Evolutionary conservation across 2,888 invertebrate genomes (phyloP).

Genomic region (Parelbella ahira): DNA sequence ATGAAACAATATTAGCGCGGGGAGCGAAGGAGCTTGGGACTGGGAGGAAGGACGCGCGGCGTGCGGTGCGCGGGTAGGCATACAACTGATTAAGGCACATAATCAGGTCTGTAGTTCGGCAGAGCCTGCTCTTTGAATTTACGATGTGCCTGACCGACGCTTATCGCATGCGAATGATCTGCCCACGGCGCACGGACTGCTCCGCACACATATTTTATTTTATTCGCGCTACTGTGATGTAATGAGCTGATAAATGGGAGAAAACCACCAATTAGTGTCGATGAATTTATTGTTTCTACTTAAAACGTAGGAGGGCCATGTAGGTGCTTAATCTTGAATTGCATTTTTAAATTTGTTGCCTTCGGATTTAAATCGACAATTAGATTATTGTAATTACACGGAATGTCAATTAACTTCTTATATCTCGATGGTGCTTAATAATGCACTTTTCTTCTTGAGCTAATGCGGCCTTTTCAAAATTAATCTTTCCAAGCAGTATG

Average conservation of each 20-base stretch:
- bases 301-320: slow-evolving; percentile 78
- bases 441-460: slow-evolving; percentile 22
- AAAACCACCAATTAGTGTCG: slow-evolving; percentile 81
- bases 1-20: slow-evolving; percentile 1
- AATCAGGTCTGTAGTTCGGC: slow-evolving; percentile 78
- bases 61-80: slow-evolving; percentile 47
- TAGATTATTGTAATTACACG: slow-evolving; percentile 54
- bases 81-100: slow-evolving; percentile 71
- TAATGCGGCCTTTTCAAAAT: too few species aligned
- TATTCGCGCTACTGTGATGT: slow-evolving; percentile 81
- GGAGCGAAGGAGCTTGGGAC: neutral
- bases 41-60: slow-evolving; percentile 1
- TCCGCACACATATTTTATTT: slow-evolving; percentile 79
- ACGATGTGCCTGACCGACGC: slow-evolving; percentile 79
- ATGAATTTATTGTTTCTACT: slow-evolving; percentile 81
- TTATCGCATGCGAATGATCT: slow-evolving; percentile 80
- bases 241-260: slow-evolving; percentile 81
- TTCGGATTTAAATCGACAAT: slow-evolving; percentile 60
- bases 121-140: slow-evolving; percentile 77
- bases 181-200: slow-evolving; percentile 72
- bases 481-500: too few species aligned
- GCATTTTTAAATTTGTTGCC: slow-evolving; percentile 63
- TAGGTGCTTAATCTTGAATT: slow-evolving; percentile 71
- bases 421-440: slow-evolving; percentile 41
- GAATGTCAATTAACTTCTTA: slow-evolving; percentile 47